Percentiles rank a stretch among this genome's conserved stretches.
These are phyloP conservation scores for Eristalis pertinax DNA, from an alignment of 2,888 invertebrate species.

Conservation along the genomic window DNA sequence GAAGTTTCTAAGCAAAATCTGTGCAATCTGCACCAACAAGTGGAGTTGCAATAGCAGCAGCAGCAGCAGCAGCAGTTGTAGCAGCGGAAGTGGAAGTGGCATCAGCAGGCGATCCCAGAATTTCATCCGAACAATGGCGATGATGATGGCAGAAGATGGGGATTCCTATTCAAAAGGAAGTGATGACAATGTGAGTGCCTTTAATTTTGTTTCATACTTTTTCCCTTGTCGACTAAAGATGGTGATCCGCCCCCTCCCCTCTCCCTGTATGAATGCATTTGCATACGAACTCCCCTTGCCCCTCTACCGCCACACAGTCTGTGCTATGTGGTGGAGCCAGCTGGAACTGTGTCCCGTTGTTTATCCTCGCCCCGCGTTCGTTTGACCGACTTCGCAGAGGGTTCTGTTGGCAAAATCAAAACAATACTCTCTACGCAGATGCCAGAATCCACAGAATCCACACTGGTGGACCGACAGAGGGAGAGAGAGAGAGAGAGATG, in stretches of 20 bases:
- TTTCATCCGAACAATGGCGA: conserved; percentile 47
- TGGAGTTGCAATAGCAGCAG: conserved; percentile 49
- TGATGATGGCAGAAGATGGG: conserved; percentile 44
- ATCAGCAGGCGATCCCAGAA: conserved; percentile 49
- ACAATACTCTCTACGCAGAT: conserved; percentile 67
- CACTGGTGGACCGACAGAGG: background rate
- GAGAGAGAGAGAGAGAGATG: conserved; percentile 18
- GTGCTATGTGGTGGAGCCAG: conserved; percentile 8
- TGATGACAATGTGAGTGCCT: conserved; percentile 67
- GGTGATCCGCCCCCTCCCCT: background rate
- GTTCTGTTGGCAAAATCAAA: conserved; percentile 55
- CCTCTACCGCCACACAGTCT: background rate
- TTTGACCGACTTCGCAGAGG: conserved; percentile 47
- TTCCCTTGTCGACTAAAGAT: background rate
- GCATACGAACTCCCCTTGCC: background rate
- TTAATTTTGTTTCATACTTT: background rate
- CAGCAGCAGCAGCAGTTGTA: conserved; percentile 16
- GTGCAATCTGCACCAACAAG: conserved; percentile 72
- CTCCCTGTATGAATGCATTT: conserved; percentile 35
- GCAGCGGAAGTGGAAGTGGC: conserved; percentile 17
- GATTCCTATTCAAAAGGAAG: conserved; percentile 68
- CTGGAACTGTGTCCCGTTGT: conserved; percentile 28
- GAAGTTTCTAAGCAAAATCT: conserved; percentile 69
- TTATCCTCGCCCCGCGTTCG: conserved; percentile 34
- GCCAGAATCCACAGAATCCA: conserved; percentile 19